These are phyloP conservation scores for Morelia viridis DNA, from an alignment of 2,797 vertebrate species.

Conservation along the genomic window DNA sequence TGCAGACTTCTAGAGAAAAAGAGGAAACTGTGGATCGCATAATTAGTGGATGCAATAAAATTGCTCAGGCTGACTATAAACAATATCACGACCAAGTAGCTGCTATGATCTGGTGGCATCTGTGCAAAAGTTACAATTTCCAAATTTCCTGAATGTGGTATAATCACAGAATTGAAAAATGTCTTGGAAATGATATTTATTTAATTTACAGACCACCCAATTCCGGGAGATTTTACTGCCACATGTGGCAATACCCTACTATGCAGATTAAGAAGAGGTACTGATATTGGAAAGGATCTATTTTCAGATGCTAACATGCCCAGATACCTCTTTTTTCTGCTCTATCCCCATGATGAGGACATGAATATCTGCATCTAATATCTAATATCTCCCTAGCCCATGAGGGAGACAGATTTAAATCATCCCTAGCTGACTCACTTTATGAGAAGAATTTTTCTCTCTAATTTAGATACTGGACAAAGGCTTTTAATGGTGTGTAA, in stretches of 20 bases:
- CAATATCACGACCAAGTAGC: background rate
- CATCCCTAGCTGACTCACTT: background rate
- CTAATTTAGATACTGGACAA: background rate
- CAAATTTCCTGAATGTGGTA: background rate
- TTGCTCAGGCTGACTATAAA: background rate
- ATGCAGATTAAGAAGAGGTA: background rate
- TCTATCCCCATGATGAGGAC: background rate
- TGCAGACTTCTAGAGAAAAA: background rate
- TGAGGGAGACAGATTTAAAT: background rate
- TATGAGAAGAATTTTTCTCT: background rate
- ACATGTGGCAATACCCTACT: background rate
- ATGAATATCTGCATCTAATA: background rate
- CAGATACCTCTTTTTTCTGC: background rate
- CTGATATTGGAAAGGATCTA: background rate
- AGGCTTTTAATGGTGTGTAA: background rate
- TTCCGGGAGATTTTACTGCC: background rate
- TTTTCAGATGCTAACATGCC: background rate
- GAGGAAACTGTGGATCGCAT: background rate
- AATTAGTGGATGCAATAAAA: background rate
- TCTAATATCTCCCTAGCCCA: background rate
- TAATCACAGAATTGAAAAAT: background rate
- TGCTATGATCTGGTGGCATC: background rate
- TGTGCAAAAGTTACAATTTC: background rate
- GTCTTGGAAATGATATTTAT: background rate
- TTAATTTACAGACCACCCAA: background rate